Evolutionary conservation across 2,888 invertebrate genomes (phyloP).

Genomic region (Aromia moschata): DNA sequence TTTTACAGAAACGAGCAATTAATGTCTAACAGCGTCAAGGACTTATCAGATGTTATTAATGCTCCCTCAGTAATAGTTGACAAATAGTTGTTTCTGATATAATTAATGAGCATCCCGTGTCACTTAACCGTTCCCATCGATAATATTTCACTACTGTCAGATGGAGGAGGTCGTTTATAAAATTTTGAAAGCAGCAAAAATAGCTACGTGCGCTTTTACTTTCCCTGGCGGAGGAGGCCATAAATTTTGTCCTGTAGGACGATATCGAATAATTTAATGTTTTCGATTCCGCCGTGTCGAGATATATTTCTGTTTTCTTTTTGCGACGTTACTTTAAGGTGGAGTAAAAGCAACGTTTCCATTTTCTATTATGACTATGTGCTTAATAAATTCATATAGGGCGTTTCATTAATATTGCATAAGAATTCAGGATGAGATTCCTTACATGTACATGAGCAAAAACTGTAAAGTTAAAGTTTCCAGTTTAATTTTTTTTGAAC

Average conservation of each 20-base stretch:
- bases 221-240: not conserved
- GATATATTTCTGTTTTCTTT: too few relatives aligned
- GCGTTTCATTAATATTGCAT: too few relatives aligned
- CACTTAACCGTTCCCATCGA: not conserved
- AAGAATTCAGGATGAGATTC: too few relatives aligned
- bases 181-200: constrained; percentile 1
- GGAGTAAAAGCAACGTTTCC: too few relatives aligned
- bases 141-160: not conserved
- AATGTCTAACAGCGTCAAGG: not conserved
- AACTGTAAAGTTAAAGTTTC: too few relatives aligned
- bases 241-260: not conserved
- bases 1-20: not conserved
- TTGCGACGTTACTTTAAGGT: too few relatives aligned
- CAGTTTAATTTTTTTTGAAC: too few relatives aligned
- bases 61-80: not conserved
- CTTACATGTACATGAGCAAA: too few relatives aligned
- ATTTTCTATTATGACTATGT: too few relatives aligned
- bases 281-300: too few relatives aligned
- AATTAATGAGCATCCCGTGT: constrained; percentile 1
- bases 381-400: too few relatives aligned
- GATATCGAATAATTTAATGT: not conserved
- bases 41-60: not conserved
- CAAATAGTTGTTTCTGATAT: not conserved
- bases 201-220: not conserved
- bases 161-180: not conserved